Base-by-base conservation (phyloP, 2,797 vertebrate species). In the Ceryle rudis region DNA sequence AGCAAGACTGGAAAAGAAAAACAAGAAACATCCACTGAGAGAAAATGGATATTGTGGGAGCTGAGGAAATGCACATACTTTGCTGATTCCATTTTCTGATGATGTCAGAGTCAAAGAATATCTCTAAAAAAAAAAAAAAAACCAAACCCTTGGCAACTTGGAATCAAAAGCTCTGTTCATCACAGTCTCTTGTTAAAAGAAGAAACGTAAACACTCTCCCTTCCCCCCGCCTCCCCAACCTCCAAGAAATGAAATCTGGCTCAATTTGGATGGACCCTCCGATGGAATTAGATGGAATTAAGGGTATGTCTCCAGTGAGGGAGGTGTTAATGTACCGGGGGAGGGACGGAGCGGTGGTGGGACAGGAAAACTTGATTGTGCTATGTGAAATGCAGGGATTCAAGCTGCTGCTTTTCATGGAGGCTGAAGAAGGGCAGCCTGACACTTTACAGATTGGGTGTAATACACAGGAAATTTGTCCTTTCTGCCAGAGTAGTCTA, bases 391-490 rank as follows among this genome's bases (percentile, higher is more conserved):
- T 89, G 91, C 94, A 93, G 93, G 79, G 94, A 84, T 92, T 91
- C 92, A 55, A 77, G 94, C 97, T 96, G 96, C 92, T 95, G 96
- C 80, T 67, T 96, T 97, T 97, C 95, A 93, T 95, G 88, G 91
- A 96, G 95, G 73, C 89, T 69, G 95, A 94, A 97, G 97, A 95
- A 96, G 96, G 97, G 87, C 84, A 16, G 70, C 92, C 97, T 98
- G 98, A 98, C 96, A 98, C 97, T 98, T 98, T 98, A 98, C 97
- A 97, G 98, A 98, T 98, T 97, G 97, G 97, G 97, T 98, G 97
- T 97, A 97, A 98, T 95, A 91, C 97, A 97, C 97, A 97, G 98
- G 98, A 98, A 98, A 97, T 98, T 95, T 97, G 97, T 97, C 97
- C 97, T 98, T 98, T 98, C 98, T 98, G 98, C 97, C 97, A 97